Evolutionary conservation across 1,140 invertebrate species (phyloP), one percentile per base, ranked within the genome.

Genomic region (Papilio dardanus): DNA sequence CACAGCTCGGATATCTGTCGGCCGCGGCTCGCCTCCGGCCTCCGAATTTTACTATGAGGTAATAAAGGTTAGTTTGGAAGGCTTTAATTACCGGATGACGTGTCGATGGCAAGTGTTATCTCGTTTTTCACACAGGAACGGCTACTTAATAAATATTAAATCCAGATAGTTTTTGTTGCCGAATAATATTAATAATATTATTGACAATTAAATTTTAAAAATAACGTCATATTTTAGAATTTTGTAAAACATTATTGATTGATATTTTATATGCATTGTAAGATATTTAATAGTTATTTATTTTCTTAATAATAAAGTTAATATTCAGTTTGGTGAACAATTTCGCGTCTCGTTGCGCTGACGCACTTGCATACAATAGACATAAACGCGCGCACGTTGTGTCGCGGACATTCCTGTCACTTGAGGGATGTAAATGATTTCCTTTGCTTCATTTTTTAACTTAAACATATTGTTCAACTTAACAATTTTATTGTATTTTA

Each of bases 361-460:
- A 78, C 86, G 86, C 86, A 83, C 74, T 74, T 76, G 28, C 84
- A 78, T 84, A 86, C 80, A 90, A 90, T 87, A 89, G 89, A 91
- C 83, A 84, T 90, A 83, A 89, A 91, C 89, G 89, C 85, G 86
- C 81, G 74, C 80, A 69, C 76, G 76, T 69, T 42, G n/a, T 35
- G 65, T 21, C 37, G 19, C 76, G 50, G 40, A 77, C 66, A 30
- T 62, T 35, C 65, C 77, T 66, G 69, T 77, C 76, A 77, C 50
- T 50, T 16, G 30, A 50, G 68, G 76, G 77, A 86, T 85, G 79
- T 80, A 84, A 82, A 83, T 81, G 76, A 86, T 89, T 89, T 89
- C 87, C 87, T 90, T 86, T 30, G 33, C 54, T 73, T 83, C 77
- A 28, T 83, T 85, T 81, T 30, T n/a, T 76, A 67, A 71, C 58